A percentile compares a stretch with the other conserved stretches of the same genome.
phyloP scores from a whole-genome alignment of 1,140 invertebrate species.

The Drosophila arizonae region DNA sequence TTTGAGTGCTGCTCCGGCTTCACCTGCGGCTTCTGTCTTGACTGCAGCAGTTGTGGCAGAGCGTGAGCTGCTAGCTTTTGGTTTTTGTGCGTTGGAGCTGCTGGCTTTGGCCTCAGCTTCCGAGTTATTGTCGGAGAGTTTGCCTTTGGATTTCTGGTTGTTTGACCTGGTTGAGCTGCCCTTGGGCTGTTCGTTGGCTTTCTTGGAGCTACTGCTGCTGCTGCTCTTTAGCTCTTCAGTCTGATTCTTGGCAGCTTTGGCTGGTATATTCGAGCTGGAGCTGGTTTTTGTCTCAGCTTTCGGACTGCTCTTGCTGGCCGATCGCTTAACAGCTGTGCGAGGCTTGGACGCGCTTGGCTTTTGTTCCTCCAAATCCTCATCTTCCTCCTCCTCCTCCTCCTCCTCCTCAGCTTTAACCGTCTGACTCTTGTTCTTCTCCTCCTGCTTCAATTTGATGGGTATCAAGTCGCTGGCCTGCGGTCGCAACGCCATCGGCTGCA shows the following conservation, averaged over 20 bases:
- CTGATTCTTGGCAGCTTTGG: conserved; percentile 5
- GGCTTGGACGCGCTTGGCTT: background rate
- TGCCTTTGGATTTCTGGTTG: conserved; percentile 17
- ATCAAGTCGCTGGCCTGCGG: conserved; percentile 85
- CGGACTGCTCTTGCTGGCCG: background rate
- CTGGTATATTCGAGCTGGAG: background rate
- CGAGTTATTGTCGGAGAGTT: background rate
- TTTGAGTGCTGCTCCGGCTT: conserved; percentile 3
- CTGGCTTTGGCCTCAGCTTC: conserved; percentile 39
- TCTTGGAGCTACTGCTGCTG: background rate
- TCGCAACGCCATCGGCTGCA: conserved; percentile 86
- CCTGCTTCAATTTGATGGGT: conserved; percentile 84
- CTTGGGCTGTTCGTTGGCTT: background rate
- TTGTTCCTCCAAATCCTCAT: conserved; percentile 3
- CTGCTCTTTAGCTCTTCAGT: background rate
- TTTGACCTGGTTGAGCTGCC: background rate
- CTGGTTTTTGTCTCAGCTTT: background rate
- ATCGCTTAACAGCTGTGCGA: background rate
- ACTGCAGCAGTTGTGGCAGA: no score
- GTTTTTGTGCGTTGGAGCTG: conserved; percentile 27
- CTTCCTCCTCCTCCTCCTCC: conserved; percentile 20
- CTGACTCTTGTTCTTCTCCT: conserved; percentile 60
- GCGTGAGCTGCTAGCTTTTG: background rate
- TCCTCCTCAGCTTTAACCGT: conserved; percentile 43
- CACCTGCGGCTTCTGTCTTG: background rate